A percentile compares a stretch with the other conserved stretches of the same genome.
Conservation (phyloP, 53 echinoderm and acorn worm genomes). For the Pentamera pediparva region DNA sequence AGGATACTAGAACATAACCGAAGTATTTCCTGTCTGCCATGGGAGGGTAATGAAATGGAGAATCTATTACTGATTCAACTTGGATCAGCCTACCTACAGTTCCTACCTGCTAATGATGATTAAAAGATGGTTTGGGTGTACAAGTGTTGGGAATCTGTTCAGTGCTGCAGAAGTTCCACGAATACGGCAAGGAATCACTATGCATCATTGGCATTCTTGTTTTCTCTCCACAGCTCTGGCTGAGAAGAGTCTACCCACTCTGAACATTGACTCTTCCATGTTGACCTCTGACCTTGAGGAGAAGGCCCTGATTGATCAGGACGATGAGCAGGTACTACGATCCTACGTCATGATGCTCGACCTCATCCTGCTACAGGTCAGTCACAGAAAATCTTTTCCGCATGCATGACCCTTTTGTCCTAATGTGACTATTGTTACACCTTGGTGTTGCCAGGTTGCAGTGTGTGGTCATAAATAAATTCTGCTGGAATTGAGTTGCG, state of each 20-base stretch:
- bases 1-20: too few species aligned
- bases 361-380: conserved; percentile 76
- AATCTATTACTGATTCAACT: too few species aligned
- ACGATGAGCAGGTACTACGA: conserved; percentile 71
- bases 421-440: not conserved
- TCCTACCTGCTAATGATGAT: too few species aligned
- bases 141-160: too few species aligned
- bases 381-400: not conserved
- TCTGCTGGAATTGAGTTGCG: too few species aligned
- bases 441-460: not conserved
- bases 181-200: too few species aligned
- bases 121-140: too few species aligned
- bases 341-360: conserved; percentile 89
- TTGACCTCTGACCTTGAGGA: conserved; percentile 62
- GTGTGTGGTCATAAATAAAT: too few species aligned
- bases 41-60: too few species aligned
- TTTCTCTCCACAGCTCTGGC: not conserved
- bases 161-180: too few species aligned
- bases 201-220: not conserved
- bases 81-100: too few species aligned
- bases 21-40: too few species aligned
- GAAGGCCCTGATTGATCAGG: conserved; percentile 60
- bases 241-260: conserved; percentile 22
- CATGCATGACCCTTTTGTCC: not conserved
- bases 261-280: conserved; percentile 81